Base-by-base conservation (phyloP, 2,888 invertebrate genomes). In the Limnephilus marmoratus region DNA sequence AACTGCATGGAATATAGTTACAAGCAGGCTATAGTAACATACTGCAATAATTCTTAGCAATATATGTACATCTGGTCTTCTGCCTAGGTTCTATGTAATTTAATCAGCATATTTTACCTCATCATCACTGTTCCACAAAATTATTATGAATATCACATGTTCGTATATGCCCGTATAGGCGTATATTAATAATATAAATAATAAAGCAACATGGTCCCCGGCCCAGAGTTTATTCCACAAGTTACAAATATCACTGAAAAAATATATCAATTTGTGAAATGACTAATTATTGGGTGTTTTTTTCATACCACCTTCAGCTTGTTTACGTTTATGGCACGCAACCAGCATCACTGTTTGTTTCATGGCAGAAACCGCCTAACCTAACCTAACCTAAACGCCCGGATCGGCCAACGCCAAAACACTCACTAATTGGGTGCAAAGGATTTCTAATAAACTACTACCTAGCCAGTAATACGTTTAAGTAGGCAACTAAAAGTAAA, bases 301-400 rank as follows among this genome's bases (percentile, higher is more conserved):
- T 90, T 49, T 89, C 89, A 83, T 83, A 18, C 53, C 45, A 83
- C 45, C n/a, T n/a, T 90, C 53, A n/a, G n/a, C 92, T 91, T 89
- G 90, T 93, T 93, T 93, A 49, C 85, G 85, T 92, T 92, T 93
- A 92, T 92, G 93, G 91, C 92, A 93, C 81, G 93, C 91, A 86
- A 90, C 90, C 13, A 31, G 41, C 13, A n/a, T 29, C 45, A 37
- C 2, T 41, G 34, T 37, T 18, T 24, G 34, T 37, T 83, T 37
- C 83, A 41, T 37, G 24, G 68, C 68, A n/a, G 24, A 68, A 68
- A 68, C 68, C 68, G 68, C 24, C 68, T 2, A 68, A 68, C 68
- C 49, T 18, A 53, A 53, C 53, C 68, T 68, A 24, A 31, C 31
- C 11, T 34, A 41, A n/a, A 41, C 24, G 85, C 5, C 37, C 15